Evolutionary conservation across 2,888 invertebrate species (phyloP).

Genomic region (Eupeodes luniger): DNA sequence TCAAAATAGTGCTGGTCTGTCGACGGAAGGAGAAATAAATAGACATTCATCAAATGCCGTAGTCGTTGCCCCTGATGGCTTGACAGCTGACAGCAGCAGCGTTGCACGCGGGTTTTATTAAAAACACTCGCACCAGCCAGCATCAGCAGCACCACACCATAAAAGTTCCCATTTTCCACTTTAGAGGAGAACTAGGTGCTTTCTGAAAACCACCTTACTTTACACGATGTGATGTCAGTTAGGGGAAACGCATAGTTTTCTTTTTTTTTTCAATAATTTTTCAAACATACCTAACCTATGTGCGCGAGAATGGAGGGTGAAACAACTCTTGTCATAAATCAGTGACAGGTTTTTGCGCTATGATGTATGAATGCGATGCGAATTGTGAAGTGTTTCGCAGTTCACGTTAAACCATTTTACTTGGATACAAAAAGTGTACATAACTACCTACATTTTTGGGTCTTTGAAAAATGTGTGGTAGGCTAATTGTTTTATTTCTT

Average conservation of each 20-base stretch:
- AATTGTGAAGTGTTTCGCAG: constrained; percentile 51
- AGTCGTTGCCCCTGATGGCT: constrained; percentile 42
- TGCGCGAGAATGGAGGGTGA: constrained; percentile 49
- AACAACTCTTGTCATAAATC: constrained; percentile 74
- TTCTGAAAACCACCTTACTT: constrained; percentile 20
- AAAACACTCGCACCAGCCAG: background rate
- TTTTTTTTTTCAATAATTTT: constrained; percentile 51
- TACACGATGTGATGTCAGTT: background rate
- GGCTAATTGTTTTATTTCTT: constrained; percentile 65
- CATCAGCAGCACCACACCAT: background rate
- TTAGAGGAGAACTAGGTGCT: constrained; percentile 30
- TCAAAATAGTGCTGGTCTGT: constrained; percentile 18
- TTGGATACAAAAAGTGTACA: constrained; percentile 24
- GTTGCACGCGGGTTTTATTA: background rate
- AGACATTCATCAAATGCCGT: constrained; percentile 68
- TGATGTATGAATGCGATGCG: constrained; percentile 70
- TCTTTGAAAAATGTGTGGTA: constrained; percentile 61
- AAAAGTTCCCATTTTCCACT: constrained; percentile 33
- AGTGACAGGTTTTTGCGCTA: constrained; percentile 69
- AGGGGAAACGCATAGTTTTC: constrained; percentile 10
- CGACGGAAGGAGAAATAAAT: constrained; percentile 48
- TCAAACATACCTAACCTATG: constrained; percentile 32
- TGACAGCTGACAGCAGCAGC: constrained; percentile 46
- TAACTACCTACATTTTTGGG: constrained; percentile 8
- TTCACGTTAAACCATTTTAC: constrained; percentile 44